Evolutionary conservation across 2,797 vertebrate genomes (phyloP), one percentile per base, ranked within the genome.

Genomic region (Sebastolobus altivelis): DNA sequence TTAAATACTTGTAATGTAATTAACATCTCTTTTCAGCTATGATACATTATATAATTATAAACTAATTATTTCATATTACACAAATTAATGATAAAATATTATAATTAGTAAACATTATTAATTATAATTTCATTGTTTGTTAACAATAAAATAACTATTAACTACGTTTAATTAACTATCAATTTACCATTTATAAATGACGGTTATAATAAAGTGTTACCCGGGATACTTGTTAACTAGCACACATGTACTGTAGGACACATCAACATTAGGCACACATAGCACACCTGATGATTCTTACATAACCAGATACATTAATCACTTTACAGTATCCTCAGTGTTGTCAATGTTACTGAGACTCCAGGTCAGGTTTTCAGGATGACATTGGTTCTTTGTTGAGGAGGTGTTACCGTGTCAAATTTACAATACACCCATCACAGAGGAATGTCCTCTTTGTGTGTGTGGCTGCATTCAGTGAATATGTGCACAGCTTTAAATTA

Each of bases 221-320:
- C 38, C 38, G 14, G 38, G 38, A 40, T 40, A 40, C 29, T 59
- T 33, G 13, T 59, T 59, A 59, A 59, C 27, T 25, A 25, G 25
- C 25, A 25, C 25, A 25, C 25, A 25, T 55, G 8, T 54, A n/a
- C 7, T 54, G n/a, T 8, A 56, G 25, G 12, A 56, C 6, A 4
- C 56, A 59, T 29, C 6, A 18, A 27, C 55, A 4, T 14, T 29
- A 14, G 55, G 56, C 33, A 27, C 18, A 49, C 75, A 75, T 72
- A 25, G 25, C 25, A 25, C 25, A 25, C 25, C 25, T 25, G 25
- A 56, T 55, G 43, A 83, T 46, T 71, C 4, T 87, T 85, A 31
- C n/a, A 62, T 72, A 81, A 80, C 55, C 20, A 31, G 46, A 37
- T n/a, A 8, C 25, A 38, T 38, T 38, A 14, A 65, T 60, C 20